Base-by-base conservation (phyloP, 2,888 invertebrate genomes). In the Amblyjoppa fuscipennis region DNA sequence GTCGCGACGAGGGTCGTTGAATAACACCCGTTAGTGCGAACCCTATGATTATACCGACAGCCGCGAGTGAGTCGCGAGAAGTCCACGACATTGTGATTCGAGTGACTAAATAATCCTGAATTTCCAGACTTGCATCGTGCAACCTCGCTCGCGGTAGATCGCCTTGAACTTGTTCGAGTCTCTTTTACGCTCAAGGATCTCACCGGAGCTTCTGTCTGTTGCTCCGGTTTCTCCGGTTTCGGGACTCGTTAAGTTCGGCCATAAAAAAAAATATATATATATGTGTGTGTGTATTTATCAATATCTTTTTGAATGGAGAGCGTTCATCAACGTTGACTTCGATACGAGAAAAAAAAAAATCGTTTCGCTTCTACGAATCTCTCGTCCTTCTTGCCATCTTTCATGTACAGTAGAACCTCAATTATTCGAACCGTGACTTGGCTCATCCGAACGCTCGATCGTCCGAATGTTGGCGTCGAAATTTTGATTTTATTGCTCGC, bases 81-180 rank as follows among this genome's bases (percentile, higher is more conserved):
- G 13, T 7, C 2, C 9, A 7, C 9, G 9, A n/a, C 38, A 34
- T 64, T 64, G 31, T 16, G 16, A 64, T 64, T 64, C 38, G 64
- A 64, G 31, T 38, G 38, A 64, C 38, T 34, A 34, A 51, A 71
- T 71, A 51, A 70, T 31, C 34, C 56, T 13, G 64, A 64, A 38
- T 64, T 34, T 25, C 56, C 56, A n/a, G 56, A 34, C 56, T 34
- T 56, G 34, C 38, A 59, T 28, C 28, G 34, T 25, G 20, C 64
- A 61, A 49, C 16, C n/a, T 41, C 41, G 20, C 28, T 31, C 41
- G 56, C 38, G 82, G 81, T 59, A 3, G 84, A n/a, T 87, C 51
- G 66, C 83, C 85, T 79, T 87, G 87, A 87, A 87, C 85, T 73
- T 81, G 78, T 81, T 79, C 56, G 53, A 45, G 20, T 25, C 38